Conservation (phyloP, 2,888 invertebrate species). For the Ophion ventricosus region DNA sequence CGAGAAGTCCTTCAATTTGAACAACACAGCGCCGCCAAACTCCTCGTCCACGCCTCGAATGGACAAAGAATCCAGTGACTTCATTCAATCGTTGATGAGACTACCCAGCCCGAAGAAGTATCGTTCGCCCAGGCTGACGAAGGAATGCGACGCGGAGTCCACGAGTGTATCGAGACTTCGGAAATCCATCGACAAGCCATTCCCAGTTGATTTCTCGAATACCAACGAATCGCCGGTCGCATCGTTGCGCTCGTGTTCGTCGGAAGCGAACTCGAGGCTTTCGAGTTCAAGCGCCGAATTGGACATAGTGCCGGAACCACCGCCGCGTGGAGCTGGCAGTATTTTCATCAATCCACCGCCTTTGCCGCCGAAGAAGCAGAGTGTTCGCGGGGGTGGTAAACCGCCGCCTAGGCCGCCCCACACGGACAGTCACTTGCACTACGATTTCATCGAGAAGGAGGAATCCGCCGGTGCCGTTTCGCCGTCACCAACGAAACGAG, state of each 20-base stretch:
- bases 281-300: slow-evolving; percentile 81
- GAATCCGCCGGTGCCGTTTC: slow-evolving; percentile 73
- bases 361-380: slow-evolving; percentile 89
- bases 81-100: slow-evolving; percentile 77
- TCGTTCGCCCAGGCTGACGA: slow-evolving; percentile 72
- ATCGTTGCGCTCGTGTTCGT: slow-evolving; percentile 77
- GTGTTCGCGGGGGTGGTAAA: slow-evolving; percentile 84
- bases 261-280: slow-evolving; percentile 78
- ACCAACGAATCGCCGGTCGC: slow-evolving; percentile 77
- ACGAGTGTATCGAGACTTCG: slow-evolving; percentile 70
- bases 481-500: slow-evolving; percentile 73
- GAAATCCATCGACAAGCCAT: slow-evolving; percentile 76
- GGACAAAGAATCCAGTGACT: slow-evolving; percentile 72
- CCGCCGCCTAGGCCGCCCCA: slow-evolving; percentile 88
- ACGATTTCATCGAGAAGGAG: slow-evolving; percentile 85
- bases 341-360: slow-evolving; percentile 89
- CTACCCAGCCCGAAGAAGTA: slow-evolving; percentile 82
- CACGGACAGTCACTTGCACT: slow-evolving; percentile 84
- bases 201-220: slow-evolving; percentile 79
- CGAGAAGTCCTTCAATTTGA: slow-evolving; percentile 71
- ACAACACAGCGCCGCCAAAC: slow-evolving; percentile 73
- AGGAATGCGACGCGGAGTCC: slow-evolving; percentile 76
- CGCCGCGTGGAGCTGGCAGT: slow-evolving; percentile 88
- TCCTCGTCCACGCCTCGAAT: slow-evolving; percentile 80
- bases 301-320: slow-evolving; percentile 86